Evolutionary conservation across 2,888 invertebrate genomes (phyloP).

Genomic region (Apodemia mormo): DNA sequence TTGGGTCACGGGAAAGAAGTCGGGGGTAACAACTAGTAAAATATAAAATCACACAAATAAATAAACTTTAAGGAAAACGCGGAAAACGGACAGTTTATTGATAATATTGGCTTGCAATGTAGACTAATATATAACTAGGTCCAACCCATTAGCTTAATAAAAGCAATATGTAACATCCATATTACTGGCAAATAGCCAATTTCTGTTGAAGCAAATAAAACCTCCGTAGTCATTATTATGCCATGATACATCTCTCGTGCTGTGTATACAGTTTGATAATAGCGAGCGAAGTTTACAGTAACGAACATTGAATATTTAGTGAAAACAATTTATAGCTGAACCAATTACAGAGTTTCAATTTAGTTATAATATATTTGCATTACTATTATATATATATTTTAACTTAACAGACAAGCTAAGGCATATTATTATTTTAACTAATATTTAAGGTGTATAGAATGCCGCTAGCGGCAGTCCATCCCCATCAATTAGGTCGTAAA

Average conservation of each 20-base stretch:
- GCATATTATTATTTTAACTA: too few species aligned
- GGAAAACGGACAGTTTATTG: background rate
- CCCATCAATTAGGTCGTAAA: too few species aligned
- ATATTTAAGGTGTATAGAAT: too few species aligned
- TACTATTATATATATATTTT: too few species aligned
- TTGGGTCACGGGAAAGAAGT: too few species aligned
- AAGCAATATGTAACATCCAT: conserved; percentile 18
- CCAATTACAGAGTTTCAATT: conserved; percentile 1
- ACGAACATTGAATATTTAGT: conserved; percentile 7
- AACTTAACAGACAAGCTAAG: too few species aligned
- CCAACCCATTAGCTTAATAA: conserved; percentile 18
- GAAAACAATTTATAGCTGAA: background rate
- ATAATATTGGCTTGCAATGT: conserved; percentile 11
- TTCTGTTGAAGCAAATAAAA: conserved; percentile 17
- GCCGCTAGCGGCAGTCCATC: too few species aligned
- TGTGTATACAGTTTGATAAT: conserved; percentile 11
- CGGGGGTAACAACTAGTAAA: background rate
- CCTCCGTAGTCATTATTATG: conserved; percentile 16
- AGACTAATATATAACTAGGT: conserved; percentile 12
- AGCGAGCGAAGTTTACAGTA: conserved; percentile 15
- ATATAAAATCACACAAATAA: too few species aligned
- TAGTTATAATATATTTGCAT: background rate
- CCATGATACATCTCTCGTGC: conserved; percentile 16
- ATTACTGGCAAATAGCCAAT: conserved; percentile 18
- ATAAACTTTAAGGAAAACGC: background rate